Conservation (phyloP, 2,888 invertebrate genomes). For the Dryocosmus kuriphilus region DNA sequence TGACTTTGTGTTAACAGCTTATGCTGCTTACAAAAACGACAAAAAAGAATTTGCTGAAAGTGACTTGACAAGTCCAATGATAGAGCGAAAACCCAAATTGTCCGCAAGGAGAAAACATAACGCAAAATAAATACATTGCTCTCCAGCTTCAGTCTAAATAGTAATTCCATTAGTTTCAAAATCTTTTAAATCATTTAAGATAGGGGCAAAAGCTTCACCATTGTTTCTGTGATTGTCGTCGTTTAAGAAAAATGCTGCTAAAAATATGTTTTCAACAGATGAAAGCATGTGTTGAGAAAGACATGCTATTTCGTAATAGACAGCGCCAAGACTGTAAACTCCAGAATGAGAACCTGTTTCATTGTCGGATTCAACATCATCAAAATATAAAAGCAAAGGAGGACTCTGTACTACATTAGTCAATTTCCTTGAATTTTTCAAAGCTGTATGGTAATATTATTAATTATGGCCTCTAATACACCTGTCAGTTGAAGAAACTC, state of each 20-base stretch:
- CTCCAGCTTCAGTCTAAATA: constrained; percentile 16
- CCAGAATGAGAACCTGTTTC: constrained; percentile 50
- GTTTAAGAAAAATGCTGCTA: too few relatives aligned
- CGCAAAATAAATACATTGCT: too few relatives aligned
- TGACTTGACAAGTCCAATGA: too few relatives aligned
- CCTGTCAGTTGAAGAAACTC: constrained; percentile 46
- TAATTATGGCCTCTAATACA: constrained; percentile 41
- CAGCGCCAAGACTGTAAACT: constrained; percentile 48
- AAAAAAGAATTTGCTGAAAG: not conserved
- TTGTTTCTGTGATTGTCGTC: too few relatives aligned
- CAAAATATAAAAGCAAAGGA: constrained; percentile 51
- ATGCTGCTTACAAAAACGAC: not conserved
- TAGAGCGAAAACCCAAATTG: too few relatives aligned
- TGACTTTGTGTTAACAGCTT: not conserved
- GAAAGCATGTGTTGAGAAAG: too few relatives aligned
- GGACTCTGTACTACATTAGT: constrained; percentile 52
- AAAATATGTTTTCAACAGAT: too few relatives aligned
- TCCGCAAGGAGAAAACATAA: too few relatives aligned
- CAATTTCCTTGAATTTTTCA: constrained; percentile 42
- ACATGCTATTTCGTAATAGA: too few relatives aligned
- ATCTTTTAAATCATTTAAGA: constrained; percentile 49
- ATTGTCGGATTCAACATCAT: constrained; percentile 52
- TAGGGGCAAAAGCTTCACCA: too few relatives aligned
- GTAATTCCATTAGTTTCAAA: constrained; percentile 50
- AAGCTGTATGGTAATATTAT: constrained; percentile 32